These are phyloP conservation scores for Gila robusta DNA, from an alignment of 2,797 vertebrate genomes.

Conservation along the genomic window DNA sequence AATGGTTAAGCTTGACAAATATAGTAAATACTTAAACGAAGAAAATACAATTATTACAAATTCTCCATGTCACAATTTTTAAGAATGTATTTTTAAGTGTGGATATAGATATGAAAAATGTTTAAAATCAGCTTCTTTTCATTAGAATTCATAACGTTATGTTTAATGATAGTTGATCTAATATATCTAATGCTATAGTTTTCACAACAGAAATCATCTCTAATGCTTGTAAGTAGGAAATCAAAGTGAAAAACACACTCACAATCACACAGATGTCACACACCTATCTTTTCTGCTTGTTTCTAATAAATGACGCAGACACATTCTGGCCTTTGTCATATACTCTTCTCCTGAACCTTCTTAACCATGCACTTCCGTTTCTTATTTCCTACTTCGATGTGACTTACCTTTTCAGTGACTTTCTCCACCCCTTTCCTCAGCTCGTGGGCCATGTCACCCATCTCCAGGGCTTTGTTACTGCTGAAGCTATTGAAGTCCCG, in stretches of 20 bases:
- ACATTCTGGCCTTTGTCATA: not conserved
- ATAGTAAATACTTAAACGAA: not conserved
- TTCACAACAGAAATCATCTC: not conserved
- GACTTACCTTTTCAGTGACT: conserved; percentile 80
- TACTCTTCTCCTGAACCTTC: not conserved
- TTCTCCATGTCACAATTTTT: not conserved
- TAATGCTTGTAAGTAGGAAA: not conserved
- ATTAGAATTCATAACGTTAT: not conserved
- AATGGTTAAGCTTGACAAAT: not conserved
- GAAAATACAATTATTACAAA: not conserved
- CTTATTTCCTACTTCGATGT: not conserved
- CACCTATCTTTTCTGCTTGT: conserved; percentile 17
- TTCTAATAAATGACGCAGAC: not conserved
- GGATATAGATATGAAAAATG: not conserved
- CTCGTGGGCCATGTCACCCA: conserved; percentile 84
- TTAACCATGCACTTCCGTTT: not conserved
- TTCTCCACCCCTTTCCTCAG: conserved; percentile 82
- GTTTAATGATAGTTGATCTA: not conserved
- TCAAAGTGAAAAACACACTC: not conserved
- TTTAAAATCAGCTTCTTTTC: not conserved
- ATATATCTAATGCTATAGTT: not conserved
- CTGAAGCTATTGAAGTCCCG: conserved; percentile 77
- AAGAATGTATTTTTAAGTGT: not conserved
- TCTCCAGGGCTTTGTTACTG: conserved; percentile 82
- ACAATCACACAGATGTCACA: not conserved